Percentiles rank a stretch among this genome's conserved stretches.
Evolutionary conservation across 2,888 invertebrate genomes (phyloP).

Genomic region (Nephrotoma guestfalica): DNA sequence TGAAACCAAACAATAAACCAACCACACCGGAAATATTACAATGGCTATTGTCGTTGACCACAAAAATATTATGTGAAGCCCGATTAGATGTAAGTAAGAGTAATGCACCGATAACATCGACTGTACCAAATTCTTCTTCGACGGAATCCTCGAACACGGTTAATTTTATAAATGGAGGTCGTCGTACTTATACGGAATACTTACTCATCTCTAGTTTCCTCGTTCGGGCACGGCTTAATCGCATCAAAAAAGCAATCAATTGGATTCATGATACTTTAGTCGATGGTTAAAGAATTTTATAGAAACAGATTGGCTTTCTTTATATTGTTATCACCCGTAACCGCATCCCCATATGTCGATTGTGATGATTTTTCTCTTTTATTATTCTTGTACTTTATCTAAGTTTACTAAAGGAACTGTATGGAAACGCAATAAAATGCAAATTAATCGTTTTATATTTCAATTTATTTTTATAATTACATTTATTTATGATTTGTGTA

Average conservation of each 20-base stretch:
- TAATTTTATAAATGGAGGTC: slow-evolving; percentile 23
- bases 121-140: slow-evolving; percentile 8
- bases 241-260: slow-evolving; percentile 43
- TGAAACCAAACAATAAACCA: slow-evolving; percentile 39
- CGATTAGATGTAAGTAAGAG: slow-evolving; percentile 18
- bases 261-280: slow-evolving; percentile 41
- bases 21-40: slow-evolving; percentile 54
- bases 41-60: slow-evolving; percentile 58
- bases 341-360: not conserved
- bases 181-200: slow-evolving; percentile 56
- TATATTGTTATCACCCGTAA: not conserved
- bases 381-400: too few species aligned
- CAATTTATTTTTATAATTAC: not conserved
- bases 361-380: not conserved
- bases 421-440: too few species aligned
- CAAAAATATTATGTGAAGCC: slow-evolving; percentile 57
- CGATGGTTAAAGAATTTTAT: not conserved
- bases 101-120: slow-evolving; percentile 6
- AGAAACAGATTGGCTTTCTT: not conserved
- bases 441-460: not conserved
- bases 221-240: slow-evolving; percentile 42
- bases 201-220: slow-evolving; percentile 55
- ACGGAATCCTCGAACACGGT: not conserved
- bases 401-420: too few species aligned
- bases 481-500: not conserved